A percentile compares a stretch with the other conserved stretches of the same genome.
These are phyloP conservation scores for Hydraecia micacea DNA, from an alignment of 2,888 invertebrate genomes.

Conservation along the genomic window DNA sequence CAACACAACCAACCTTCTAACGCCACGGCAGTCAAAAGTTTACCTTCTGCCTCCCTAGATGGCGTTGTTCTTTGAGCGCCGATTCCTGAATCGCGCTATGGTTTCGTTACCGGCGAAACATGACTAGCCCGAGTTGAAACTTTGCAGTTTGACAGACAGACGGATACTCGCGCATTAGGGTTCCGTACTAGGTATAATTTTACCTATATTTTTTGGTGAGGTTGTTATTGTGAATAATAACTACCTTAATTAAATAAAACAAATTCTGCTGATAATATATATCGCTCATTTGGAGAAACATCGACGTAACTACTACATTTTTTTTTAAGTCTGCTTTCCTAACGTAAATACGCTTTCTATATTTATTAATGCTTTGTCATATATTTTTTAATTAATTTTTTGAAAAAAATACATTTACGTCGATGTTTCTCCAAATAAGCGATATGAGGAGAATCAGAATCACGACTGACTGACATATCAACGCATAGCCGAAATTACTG, in stretches of 20 bases:
- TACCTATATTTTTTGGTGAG: background rate
- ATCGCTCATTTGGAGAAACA: too few relatives aligned
- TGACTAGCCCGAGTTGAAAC: background rate
- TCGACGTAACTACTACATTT: too few relatives aligned
- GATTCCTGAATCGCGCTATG: slow-evolving; percentile 30
- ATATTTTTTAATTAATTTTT: too few relatives aligned
- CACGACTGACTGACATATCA: too few relatives aligned
- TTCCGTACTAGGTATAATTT: background rate
- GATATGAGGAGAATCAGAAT: too few relatives aligned
- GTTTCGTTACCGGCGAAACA: slow-evolving; percentile 22
- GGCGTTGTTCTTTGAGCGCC: slow-evolving; percentile 16
- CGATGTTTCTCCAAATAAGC: too few relatives aligned
- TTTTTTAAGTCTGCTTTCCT: too few relatives aligned
- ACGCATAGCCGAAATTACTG: too few relatives aligned
- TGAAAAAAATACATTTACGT: too few relatives aligned
- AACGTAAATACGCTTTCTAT: too few relatives aligned
- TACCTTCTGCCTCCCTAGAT: background rate
- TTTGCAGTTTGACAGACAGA: background rate
- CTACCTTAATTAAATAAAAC: background rate
- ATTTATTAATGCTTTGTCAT: too few relatives aligned
- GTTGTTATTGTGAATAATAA: background rate
- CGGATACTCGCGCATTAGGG: background rate
- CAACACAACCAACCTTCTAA: background rate
- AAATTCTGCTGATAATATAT: background rate
- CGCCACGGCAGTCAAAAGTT: background rate